Conservation (phyloP, 2,888 invertebrate genomes). For the Mechanitis mazaeus region DNA sequence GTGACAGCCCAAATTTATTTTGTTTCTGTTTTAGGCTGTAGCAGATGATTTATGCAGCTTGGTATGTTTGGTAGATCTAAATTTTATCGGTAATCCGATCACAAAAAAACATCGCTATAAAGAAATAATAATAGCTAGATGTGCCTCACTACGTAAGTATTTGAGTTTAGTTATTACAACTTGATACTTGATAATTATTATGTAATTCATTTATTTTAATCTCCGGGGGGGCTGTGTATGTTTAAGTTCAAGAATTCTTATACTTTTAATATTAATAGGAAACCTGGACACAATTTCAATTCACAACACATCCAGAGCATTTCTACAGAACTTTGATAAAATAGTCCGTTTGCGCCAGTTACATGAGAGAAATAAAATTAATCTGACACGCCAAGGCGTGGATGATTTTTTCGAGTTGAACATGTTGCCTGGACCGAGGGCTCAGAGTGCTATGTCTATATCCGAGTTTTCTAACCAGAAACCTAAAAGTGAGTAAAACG, state of each 20-base stretch:
- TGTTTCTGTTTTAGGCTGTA: conserved; percentile 52
- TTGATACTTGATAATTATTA: too few relatives aligned
- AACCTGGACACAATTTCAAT: conserved; percentile 78
- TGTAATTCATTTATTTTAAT: too few relatives aligned
- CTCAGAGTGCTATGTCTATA: conserved; percentile 51
- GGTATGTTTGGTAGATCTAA: conserved; percentile 71
- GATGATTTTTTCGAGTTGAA: conserved; percentile 66
- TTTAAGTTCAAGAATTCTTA: conserved; percentile 5
- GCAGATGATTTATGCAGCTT: conserved; percentile 75
- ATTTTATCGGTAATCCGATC: conserved; percentile 80
- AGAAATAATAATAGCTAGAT: conserved; percentile 80
- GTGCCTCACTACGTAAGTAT: conserved; percentile 75
- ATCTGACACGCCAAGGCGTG: conserved; percentile 42
- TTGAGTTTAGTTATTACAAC: not conserved
- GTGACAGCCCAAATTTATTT: not conserved
- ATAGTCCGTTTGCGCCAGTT: conserved; percentile 70
- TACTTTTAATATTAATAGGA: conserved; percentile 52
- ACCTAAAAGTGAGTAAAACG: conserved; percentile 44
- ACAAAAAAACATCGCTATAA: conserved; percentile 79
- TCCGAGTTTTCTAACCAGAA: conserved; percentile 47
- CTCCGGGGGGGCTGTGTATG: too few relatives aligned
- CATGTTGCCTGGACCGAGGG: conserved; percentile 56
- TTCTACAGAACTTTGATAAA: conserved; percentile 79
- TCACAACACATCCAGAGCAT: conserved; percentile 75
- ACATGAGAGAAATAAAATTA: conserved; percentile 54